Percentiles rank a stretch among this genome's conserved stretches.
Evolutionary conservation across 2,797 vertebrate species (phyloP).

Genomic region (Silurus aristotelis): DNA sequence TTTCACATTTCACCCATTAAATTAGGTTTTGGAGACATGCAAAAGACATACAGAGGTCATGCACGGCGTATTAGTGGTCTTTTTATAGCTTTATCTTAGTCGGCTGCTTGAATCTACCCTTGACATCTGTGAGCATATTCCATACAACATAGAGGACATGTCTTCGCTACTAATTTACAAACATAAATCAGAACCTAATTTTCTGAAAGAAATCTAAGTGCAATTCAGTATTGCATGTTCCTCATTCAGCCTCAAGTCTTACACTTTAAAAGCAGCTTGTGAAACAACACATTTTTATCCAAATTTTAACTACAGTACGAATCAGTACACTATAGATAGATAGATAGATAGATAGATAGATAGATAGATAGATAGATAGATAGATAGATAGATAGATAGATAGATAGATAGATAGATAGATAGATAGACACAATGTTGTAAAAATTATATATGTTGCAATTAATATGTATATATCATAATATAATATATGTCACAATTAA

Average conservation of each 20-base stretch:
- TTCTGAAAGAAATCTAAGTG: background rate
- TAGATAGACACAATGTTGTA: no score
- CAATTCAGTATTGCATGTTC: conserved; percentile 53
- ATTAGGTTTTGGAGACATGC: conserved; percentile 68
- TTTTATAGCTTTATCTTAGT: conserved; percentile 72
- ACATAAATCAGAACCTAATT: background rate
- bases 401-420: no score
- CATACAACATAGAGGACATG: background rate
- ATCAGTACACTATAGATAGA: background rate
- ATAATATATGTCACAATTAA: no score
- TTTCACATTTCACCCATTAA: conserved; percentile 69
- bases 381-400: no score
- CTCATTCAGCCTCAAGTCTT: conserved; percentile 73
- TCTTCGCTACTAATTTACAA: background rate
- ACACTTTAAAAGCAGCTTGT: conserved; percentile 54
- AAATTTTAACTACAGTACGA: background rate
- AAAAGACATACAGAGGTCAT: conserved; percentile 61
- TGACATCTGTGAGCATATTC: conserved; percentile 67
- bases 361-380: no score
- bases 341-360: no score
- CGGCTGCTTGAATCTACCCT: conserved; percentile 69
- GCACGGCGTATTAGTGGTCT: conserved; percentile 71
- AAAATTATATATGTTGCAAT: no score
- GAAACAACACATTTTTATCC: conserved; percentile 12
- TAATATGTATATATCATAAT: no score